Conservation (phyloP, 2,888 invertebrate species). For the Xiphydria camelus region DNA sequence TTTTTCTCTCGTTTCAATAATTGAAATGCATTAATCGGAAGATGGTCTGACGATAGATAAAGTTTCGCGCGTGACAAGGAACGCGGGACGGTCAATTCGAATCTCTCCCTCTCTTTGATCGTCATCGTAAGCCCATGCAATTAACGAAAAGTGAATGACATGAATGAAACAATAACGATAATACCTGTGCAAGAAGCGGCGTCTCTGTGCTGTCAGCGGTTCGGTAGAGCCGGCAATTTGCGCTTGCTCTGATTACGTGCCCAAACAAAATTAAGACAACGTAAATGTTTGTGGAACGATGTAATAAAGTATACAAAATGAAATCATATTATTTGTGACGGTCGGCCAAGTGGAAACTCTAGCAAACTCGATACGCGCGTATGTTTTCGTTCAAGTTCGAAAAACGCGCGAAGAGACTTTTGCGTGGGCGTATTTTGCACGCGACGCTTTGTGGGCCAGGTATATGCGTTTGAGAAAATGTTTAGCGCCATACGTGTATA, state of each 20-base stretch:
- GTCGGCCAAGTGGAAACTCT: too few relatives aligned
- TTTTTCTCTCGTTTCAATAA: too few relatives aligned
- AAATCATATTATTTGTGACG: too few relatives aligned
- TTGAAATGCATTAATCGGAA: conserved; percentile 22
- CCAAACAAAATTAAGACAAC: conserved; percentile 54
- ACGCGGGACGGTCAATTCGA: too few relatives aligned
- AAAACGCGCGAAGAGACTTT: too few relatives aligned
- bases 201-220: conserved; percentile 58
- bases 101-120: too few relatives aligned
- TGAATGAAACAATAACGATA: conserved; percentile 37
- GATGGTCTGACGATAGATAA: conserved; percentile 26
- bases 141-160: conserved; percentile 17
- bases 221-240: conserved; percentile 58
- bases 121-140: neutral
- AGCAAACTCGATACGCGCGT: too few relatives aligned
- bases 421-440: too few relatives aligned
- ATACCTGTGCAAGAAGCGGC: conserved; percentile 58
- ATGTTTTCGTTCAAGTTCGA: too few relatives aligned
- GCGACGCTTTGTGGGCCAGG: too few relatives aligned
- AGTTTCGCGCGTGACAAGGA: conserved; percentile 28
- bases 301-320: neutral
- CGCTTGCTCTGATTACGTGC: conserved; percentile 58
- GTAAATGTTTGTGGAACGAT: conserved; percentile 37
- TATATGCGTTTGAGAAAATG: too few relatives aligned
- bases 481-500: too few relatives aligned